phyloP scores from a whole-genome alignment of 2,888 invertebrate genomes.

The Calameuta pallipes region DNA sequence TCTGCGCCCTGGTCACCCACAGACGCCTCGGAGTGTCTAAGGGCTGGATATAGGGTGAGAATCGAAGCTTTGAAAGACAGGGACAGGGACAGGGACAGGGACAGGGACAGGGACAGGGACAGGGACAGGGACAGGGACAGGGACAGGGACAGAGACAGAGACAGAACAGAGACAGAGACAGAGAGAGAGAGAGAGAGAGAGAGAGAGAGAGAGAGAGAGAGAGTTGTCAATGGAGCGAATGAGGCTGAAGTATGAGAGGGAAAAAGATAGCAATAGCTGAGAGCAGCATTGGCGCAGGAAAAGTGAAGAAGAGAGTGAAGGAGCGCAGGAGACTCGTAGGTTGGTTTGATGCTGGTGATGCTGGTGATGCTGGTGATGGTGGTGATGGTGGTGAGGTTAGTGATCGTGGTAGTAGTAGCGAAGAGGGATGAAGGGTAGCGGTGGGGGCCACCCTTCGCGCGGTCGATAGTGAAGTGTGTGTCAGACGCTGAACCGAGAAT shows the following conservation, averaged over 20 bases:
- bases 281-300: background rate
- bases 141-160: no score
- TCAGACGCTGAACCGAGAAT: slow-evolving; percentile 31
- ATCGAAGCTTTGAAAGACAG: background rate
- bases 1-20: slow-evolving; percentile 22
- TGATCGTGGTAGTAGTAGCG: no score
- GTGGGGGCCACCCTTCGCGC: slow-evolving; percentile 21
- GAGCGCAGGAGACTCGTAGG: background rate
- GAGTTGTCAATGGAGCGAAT: background rate
- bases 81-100: background rate
- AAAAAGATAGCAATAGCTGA: slow-evolving; percentile 1
- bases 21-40: slow-evolving; percentile 16
- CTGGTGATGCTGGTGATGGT: no score
- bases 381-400: no score
- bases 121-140: background rate
- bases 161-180: no score
- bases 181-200: no score
- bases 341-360: background rate
- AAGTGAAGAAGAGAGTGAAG: background rate
- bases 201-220: slow-evolving; percentile 2
- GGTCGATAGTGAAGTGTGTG: slow-evolving; percentile 34
- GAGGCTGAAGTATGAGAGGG: background rate
- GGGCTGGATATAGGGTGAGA: background rate
- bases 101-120: background rate
- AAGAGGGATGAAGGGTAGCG: no score